phyloP scores from a whole-genome alignment of 2,113 vertebrate genomes.

The Tympanuchus pallidicinctus region DNA sequence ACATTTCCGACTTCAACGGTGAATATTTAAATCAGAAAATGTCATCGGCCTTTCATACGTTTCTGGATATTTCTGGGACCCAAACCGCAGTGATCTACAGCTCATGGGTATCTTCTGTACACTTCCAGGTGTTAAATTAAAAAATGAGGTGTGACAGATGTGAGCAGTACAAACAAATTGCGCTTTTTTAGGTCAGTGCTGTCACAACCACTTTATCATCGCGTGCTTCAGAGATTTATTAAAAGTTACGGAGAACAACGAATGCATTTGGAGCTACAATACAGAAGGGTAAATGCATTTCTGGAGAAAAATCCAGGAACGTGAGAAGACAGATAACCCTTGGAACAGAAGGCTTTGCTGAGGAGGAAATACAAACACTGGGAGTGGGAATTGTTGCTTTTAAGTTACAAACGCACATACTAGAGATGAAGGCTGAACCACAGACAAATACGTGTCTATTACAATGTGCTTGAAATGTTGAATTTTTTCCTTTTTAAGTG shows the following conservation, averaged over 20 bases:
- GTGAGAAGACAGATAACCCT: constrained; percentile 1
- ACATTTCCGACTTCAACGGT: background rate
- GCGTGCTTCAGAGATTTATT: constrained; percentile 79
- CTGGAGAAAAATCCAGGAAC: background rate
- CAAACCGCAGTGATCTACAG: constrained; percentile 80
- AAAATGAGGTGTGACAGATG: constrained; percentile 79
- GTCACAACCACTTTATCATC: constrained; percentile 87
- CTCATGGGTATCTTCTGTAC: constrained; percentile 77
- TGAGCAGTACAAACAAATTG: constrained; percentile 63
- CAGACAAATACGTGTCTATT: background rate
- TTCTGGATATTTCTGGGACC: constrained; percentile 59
- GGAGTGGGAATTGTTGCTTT: background rate
- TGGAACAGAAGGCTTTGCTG: background rate
- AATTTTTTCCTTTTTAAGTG: background rate
- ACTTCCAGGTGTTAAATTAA: constrained; percentile 80
- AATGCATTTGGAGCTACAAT: constrained; percentile 65
- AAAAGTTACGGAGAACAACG: constrained; percentile 77
- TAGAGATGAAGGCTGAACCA: background rate
- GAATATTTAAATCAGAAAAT: constrained; percentile 57
- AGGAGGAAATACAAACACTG: background rate
- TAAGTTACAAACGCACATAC: background rate
- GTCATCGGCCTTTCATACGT: constrained; percentile 35
- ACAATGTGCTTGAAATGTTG: background rate
- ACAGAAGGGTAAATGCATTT: constrained; percentile 40
- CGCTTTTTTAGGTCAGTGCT: constrained; percentile 77